phyloP scores from a whole-genome alignment of 2,113 vertebrate species.

The Penelope pileata region DNA sequence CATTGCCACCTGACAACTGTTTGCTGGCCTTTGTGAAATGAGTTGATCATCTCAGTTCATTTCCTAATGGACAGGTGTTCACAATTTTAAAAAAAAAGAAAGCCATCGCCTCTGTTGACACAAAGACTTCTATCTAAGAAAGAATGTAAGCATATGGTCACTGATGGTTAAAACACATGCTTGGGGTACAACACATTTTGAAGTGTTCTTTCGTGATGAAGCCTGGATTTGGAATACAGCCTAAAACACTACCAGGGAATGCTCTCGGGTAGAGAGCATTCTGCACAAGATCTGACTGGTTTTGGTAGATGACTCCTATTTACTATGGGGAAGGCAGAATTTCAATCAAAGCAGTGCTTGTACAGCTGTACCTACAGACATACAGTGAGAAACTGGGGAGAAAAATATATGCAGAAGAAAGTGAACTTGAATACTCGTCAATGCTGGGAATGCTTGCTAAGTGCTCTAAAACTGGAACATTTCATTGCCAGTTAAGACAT shows the following conservation, averaged over 20 bases:
- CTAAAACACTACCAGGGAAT: background rate
- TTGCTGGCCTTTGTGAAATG: conserved; percentile 12
- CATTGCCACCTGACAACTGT: conserved; percentile 28
- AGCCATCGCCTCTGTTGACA: background rate
- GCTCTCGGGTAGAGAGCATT: background rate
- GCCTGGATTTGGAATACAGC: background rate
- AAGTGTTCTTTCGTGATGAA: background rate
- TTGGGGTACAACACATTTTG: background rate
- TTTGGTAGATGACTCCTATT: background rate
- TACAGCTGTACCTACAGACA: background rate
- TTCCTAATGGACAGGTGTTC: conserved; percentile 7
- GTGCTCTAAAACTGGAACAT: background rate
- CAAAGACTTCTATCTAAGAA: background rate
- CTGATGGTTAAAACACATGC: background rate
- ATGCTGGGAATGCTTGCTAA: rapidly evolving
- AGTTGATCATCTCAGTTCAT: background rate
- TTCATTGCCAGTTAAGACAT: background rate
- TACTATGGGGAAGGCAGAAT: rapidly evolving
- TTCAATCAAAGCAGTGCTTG: rapidly evolving
- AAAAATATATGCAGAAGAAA: rapidly evolving
- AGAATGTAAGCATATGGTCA: background rate
- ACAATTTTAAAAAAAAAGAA: background rate
- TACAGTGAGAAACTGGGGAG: background rate
- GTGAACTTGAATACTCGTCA: background rate
- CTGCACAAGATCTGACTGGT: background rate